Conservation (phyloP, 2,797 vertebrate species). For the Oryzias dopingdopingensis region DNA sequence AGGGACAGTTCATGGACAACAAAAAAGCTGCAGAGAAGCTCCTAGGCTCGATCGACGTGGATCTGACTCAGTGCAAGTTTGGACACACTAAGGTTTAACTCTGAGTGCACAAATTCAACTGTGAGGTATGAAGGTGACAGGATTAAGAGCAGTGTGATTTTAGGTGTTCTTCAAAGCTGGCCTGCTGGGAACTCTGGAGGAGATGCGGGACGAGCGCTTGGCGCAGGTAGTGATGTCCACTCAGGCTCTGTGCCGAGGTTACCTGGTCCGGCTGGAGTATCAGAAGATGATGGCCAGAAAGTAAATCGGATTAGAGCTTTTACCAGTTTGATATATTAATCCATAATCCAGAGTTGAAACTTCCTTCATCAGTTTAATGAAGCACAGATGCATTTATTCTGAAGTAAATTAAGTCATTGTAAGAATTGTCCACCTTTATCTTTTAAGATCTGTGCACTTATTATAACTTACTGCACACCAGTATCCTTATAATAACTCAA, state of each 20-base stretch:
- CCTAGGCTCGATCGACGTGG: constrained; percentile 81
- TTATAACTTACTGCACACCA: too few relatives aligned
- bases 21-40: constrained; percentile 88
- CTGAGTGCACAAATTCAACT: too few relatives aligned
- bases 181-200: constrained; percentile 80
- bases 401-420: too few relatives aligned
- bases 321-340: too few relatives aligned
- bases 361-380: too few relatives aligned
- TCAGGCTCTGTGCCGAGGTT: constrained; percentile 78
- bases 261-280: constrained; percentile 61
- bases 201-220: constrained; percentile 82
- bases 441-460: too few relatives aligned
- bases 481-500: too few relatives aligned
- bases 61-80: constrained; percentile 85
- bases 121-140: neutral
- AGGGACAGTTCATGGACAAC: constrained; percentile 85
- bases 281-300: constrained; percentile 65
- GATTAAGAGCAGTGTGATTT: neutral
- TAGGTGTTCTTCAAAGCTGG: constrained; percentile 78
- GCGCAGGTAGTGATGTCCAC: constrained; percentile 74
- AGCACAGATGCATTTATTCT: too few relatives aligned
- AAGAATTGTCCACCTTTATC: too few relatives aligned
- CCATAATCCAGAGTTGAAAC: too few relatives aligned
- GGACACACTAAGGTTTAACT: constrained; percentile 83
- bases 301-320: constrained; percentile 21